Evolutionary conservation across 2,888 invertebrate genomes (phyloP).

Genomic region (Chalcis sispes): DNA sequence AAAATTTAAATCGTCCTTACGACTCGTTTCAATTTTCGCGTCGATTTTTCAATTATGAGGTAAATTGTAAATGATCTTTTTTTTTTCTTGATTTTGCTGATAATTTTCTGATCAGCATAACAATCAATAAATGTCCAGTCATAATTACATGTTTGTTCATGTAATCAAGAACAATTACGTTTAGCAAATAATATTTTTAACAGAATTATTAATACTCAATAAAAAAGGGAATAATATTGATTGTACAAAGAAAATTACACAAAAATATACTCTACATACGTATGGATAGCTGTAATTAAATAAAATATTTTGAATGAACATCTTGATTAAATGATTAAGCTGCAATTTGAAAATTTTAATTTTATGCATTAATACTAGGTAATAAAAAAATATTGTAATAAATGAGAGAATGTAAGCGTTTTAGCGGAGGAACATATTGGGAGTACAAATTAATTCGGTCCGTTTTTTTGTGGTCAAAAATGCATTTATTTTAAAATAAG

Average conservation of each 20-base stretch:
- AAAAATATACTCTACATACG: not conserved
- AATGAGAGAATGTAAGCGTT: too few species aligned
- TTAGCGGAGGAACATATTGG: too few species aligned
- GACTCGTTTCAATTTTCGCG: conserved; percentile 38
- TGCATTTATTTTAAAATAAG: too few species aligned
- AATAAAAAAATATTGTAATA: conserved; percentile 1
- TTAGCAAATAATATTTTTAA: not conserved
- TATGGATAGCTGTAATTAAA: not conserved
- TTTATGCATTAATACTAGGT: conserved; percentile 3
- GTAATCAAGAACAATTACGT: conserved; percentile 30
- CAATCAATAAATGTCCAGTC: conserved; percentile 35
- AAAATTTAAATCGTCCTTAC: conserved; percentile 46
- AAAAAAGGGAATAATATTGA: too few species aligned
- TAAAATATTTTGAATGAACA: not conserved
- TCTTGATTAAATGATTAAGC: conserved; percentile 33
- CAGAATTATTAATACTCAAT: too few species aligned
- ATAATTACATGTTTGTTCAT: conserved; percentile 34
- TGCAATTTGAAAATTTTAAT: conserved; percentile 34
- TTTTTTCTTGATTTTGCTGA: conserved; percentile 37
- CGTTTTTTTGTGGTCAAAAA: too few species aligned
- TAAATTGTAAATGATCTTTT: conserved; percentile 26
- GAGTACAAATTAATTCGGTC: too few species aligned
- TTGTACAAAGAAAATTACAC: not conserved
- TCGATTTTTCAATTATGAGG: conserved; percentile 9
- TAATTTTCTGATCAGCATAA: not conserved